Conservation (phyloP, 2,888 invertebrate genomes). For the Helobdella robusta region DNA sequence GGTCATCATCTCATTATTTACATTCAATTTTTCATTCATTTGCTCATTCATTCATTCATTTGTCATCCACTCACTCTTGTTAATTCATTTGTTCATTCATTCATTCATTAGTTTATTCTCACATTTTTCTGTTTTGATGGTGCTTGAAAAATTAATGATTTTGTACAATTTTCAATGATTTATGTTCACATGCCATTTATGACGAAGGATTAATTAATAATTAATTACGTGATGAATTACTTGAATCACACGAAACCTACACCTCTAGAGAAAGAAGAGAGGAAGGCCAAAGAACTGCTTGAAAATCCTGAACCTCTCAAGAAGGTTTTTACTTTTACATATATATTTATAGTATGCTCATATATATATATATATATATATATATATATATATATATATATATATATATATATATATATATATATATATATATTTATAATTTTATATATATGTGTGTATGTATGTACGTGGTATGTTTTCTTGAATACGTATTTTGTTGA, state of each 20-base stretch:
- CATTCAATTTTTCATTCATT: background rate
- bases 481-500: background rate
- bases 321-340: constrained; percentile 18
- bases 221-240: background rate
- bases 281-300: constrained; percentile 28
- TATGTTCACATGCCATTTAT: background rate
- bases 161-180: background rate
- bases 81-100: background rate
- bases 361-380: too few relatives aligned
- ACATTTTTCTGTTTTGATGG: background rate
- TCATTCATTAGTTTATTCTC: background rate
- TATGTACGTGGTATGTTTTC: background rate
- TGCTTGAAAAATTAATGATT: background rate
- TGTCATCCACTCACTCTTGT: too few relatives aligned
- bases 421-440: background rate
- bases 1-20: background rate
- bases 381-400: background rate
- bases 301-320: constrained; percentile 27
- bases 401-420: background rate
- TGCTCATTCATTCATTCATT: background rate
- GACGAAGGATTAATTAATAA: too few relatives aligned
- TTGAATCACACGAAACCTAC: background rate
- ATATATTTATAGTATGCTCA: too few relatives aligned
- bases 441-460: background rate
- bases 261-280: constrained; percentile 28